Conservation (phyloP, 2,797 vertebrate species). For the Hydrophis major region DNA sequence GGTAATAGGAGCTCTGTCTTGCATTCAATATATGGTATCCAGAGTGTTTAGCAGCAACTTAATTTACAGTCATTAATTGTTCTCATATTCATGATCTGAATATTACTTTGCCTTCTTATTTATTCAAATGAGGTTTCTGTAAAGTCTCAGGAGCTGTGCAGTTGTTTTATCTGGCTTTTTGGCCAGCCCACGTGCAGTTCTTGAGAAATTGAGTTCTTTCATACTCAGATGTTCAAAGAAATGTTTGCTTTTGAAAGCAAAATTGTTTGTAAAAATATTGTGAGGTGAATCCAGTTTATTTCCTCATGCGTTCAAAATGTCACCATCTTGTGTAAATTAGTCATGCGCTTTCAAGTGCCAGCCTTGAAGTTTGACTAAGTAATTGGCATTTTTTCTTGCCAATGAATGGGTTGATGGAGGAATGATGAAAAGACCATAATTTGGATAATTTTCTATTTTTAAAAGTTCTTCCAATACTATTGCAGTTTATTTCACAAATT, state of each 20-base stretch:
- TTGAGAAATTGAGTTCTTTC: background rate
- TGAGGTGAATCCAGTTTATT: background rate
- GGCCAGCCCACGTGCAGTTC: background rate
- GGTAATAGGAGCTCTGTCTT: background rate
- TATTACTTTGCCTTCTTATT: background rate
- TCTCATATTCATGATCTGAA: background rate
- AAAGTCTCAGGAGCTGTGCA: background rate
- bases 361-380: background rate
- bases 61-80: background rate
- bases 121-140: background rate
- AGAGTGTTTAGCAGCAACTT: background rate
- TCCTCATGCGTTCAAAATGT: background rate
- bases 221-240: background rate
- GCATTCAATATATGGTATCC: background rate
- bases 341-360: background rate
- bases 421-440: background rate
- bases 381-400: background rate
- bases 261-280: background rate
- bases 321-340: background rate
- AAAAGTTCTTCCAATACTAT: background rate
- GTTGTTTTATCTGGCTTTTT: background rate
- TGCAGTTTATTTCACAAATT: slow-evolving; percentile 16
- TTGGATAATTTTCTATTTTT: background rate
- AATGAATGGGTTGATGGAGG: background rate
- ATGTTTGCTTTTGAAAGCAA: background rate